A percentile compares a stretch with the other conserved stretches of the same genome.
Conservation (phyloP, 2,113 vertebrate genomes). For the Scartelaos histophorus region DNA sequence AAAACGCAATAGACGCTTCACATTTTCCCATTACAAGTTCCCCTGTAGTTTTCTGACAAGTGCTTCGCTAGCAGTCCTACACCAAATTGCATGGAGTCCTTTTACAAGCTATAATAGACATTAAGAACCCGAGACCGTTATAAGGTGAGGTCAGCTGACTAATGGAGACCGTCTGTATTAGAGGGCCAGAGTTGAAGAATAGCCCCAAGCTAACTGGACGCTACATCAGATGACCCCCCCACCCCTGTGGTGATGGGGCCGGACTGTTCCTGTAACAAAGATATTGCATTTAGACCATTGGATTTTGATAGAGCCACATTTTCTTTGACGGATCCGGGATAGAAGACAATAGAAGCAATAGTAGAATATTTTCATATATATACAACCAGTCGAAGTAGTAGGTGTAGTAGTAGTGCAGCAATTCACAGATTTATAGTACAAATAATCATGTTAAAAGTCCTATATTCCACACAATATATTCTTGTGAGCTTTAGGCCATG, state of each 20-base stretch:
- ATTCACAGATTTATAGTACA: no score
- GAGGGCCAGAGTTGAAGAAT: constrained; percentile 56
- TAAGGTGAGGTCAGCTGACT: constrained; percentile 53
- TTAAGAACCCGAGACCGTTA: constrained; percentile 53
- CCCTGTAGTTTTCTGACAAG: constrained; percentile 17
- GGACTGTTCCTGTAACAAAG: constrained; percentile 19
- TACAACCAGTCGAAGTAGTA: neutral
- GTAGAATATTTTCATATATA: neutral
- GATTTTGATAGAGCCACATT: constrained; percentile 54
- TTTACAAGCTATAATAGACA: constrained; percentile 46
- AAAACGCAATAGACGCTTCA: constrained; percentile 5
- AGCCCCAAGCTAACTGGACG: constrained; percentile 24
- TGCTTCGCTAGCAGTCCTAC: constrained; percentile 47
- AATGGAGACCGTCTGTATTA: constrained; percentile 52
- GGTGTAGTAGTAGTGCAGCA: no score
- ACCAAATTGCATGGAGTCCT: constrained; percentile 35
- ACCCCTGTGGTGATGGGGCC: constrained; percentile 7
- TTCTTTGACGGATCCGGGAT: constrained; percentile 48
- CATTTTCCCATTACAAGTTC: constrained; percentile 21
- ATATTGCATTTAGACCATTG: constrained; percentile 42
- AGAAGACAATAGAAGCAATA: constrained; percentile 55
- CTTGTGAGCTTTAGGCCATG: no score
- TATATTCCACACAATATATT: no score
- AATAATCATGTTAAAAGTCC: no score
- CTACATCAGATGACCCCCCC: constrained; percentile 5